A percentile compares a stretch with the other conserved stretches of the same genome.
phyloP scores from a whole-genome alignment of 2,113 vertebrate species.

The Sorex fumeus region DNA sequence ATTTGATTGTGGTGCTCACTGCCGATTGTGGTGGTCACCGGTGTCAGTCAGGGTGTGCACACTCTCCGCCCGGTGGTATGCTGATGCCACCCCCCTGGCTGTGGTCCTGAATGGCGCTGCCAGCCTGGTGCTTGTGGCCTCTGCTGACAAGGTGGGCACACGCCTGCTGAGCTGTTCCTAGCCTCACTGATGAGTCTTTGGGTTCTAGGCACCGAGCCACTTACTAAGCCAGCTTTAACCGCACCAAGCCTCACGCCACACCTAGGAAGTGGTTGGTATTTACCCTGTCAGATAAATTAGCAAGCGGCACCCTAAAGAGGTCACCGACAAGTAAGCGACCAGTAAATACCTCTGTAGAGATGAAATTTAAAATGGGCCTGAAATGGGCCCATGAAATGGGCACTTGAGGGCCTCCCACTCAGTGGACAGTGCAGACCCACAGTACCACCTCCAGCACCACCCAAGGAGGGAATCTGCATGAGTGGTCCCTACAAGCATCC shows the following conservation, averaged over 20 bases:
- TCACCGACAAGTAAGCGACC: no score
- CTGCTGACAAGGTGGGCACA: no score
- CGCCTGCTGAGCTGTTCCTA: no score
- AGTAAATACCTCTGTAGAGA: slow-evolving; percentile 37
- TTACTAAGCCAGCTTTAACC: neutral
- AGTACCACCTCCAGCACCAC: neutral
- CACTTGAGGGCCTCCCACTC: neutral
- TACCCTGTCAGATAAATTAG: neutral
- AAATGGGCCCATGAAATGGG: neutral
- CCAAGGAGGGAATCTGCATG: neutral
- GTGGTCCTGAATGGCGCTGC: no score
- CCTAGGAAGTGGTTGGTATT: neutral
- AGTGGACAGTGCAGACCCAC: neutral
- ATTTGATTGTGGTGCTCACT: no score
- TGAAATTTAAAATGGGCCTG: neutral
- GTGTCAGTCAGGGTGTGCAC: no score
- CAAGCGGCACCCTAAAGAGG: slow-evolving; percentile 9
- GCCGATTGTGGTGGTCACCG: no score
- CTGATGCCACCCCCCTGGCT: no score
- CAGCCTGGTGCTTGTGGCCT: no score
- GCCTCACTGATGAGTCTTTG: neutral
- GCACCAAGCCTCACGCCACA: neutral
- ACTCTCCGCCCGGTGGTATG: no score
- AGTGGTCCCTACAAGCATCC: neutral
- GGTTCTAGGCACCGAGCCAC: slow-evolving; percentile 22